Conservation (phyloP, 1,140 invertebrate species). For the Ganaspis sp. region DNA sequence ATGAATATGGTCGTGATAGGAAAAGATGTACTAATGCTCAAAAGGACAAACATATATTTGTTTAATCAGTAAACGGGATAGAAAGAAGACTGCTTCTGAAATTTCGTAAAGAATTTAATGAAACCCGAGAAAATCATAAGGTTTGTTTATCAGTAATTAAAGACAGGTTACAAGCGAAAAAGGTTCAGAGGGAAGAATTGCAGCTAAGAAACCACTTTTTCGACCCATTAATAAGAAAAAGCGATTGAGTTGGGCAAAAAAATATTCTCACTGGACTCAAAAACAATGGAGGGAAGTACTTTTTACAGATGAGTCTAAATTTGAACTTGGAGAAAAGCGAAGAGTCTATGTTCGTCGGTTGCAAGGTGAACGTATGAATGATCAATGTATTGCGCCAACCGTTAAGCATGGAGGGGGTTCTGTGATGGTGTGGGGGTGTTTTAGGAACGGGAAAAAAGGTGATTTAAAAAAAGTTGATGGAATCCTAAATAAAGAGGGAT, state of each 20-base stretch:
- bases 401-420: background rate
- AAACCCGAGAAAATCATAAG: background rate
- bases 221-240: background rate
- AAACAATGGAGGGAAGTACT: constrained; percentile 24
- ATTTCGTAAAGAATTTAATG: background rate
- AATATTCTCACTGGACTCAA: background rate
- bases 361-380: background rate
- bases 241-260: background rate
- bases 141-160: background rate
- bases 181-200: background rate
- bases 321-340: background rate
- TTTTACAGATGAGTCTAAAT: background rate
- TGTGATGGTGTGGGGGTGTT: constrained; percentile 26
- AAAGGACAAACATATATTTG: background rate
- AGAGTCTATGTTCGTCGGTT: background rate
- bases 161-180: background rate
- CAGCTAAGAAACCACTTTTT: background rate
- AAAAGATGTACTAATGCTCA: background rate
- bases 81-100: background rate
- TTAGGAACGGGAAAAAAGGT: constrained; percentile 30
- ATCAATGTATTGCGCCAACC: background rate
- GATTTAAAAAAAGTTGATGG: constrained; percentile 43
- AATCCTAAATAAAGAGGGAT: constrained; percentile 37
- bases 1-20: background rate
- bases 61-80: background rate